Conservation (phyloP, 2,797 vertebrate species). For the Moxostoma hubbsi region DNA sequence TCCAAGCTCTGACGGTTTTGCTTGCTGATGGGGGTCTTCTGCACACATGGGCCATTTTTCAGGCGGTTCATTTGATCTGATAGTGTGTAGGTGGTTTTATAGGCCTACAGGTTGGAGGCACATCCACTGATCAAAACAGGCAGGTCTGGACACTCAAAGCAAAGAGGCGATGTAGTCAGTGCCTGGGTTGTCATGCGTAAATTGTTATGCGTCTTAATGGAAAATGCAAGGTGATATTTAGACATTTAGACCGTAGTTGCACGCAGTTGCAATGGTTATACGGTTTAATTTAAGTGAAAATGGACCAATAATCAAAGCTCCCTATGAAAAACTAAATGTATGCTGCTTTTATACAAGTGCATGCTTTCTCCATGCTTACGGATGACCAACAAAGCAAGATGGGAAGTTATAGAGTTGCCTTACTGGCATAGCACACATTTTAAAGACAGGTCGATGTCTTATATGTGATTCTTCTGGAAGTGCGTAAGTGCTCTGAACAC, state of each 20-base stretch:
- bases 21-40: slow-evolving; percentile 46
- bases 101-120: slow-evolving; percentile 52
- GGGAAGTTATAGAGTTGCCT: not conserved
- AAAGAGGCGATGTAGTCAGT: not conserved
- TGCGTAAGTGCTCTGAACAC: not conserved
- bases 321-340: not conserved
- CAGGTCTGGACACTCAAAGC: slow-evolving; percentile 19
- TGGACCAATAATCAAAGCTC: not conserved
- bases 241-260: not conserved
- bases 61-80: slow-evolving; percentile 70
- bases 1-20: slow-evolving; percentile 56
- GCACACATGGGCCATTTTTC: slow-evolving; percentile 59
- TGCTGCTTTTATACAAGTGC: too few relatives aligned
- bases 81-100: slow-evolving; percentile 55
- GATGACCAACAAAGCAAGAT: not conserved
- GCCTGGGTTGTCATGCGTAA: slow-evolving; percentile 10
- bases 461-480: not conserved
- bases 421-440: not conserved
- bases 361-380: not conserved
- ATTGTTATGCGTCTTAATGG: too few relatives aligned
- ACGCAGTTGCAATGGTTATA: too few relatives aligned
- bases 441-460: not conserved
- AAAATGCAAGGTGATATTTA: not conserved
- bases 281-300: too few relatives aligned
- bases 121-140: slow-evolving; percentile 66